Evolutionary conservation across 2,113 vertebrate genomes (phyloP), one percentile per base, ranked within the genome.

Genomic region (Rhinopithecus roxellana): DNA sequence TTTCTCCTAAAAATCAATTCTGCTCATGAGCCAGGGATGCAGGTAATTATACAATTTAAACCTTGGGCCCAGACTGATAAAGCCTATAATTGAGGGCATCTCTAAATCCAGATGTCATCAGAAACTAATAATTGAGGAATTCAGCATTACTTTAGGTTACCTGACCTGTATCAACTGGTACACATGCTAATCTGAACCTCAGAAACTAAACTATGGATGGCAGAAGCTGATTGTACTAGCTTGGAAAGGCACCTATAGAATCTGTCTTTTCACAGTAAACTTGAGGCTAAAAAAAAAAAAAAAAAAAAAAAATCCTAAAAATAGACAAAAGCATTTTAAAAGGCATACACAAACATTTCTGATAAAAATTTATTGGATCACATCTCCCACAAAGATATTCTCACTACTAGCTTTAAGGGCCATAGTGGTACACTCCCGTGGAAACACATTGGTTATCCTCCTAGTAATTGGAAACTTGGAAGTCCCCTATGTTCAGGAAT

Each of bases 201-300:
- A 32, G 16, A 30, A 27, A 23, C 16, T 43, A 43, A 61, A 52
- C 81, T 16, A 30, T 69, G 8, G 25, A 43, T n/a, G 38, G 38
- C 30, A 75, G 77, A 78, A 69, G 0, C 5, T 43, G 45, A n/a
- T 5, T 77, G 4, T 30, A 67, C 1, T 2, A 69, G 18, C 11
- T n/a, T 27, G 8, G 4, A 67, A 55, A 48, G 5, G 6, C 9
- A 32, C 3, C 20, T 40, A 52, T 1, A 12, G 30, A 3, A 5
- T 35, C 13, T 38, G 14, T 38, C 17, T 86, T 86, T 67, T 17
- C 25, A 43, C 59, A 67, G 5, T 70, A 57, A 67, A 69, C 11
- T 7, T n/a, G 30, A 57, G 38, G 1, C 11, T 38, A 16, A 77
- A 85, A 70, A 55, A 55, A 20, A 6, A 17, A 55, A 55, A 18